Evolutionary conservation across 2,888 invertebrate genomes (phyloP).

Genomic region (Molanna angustata): DNA sequence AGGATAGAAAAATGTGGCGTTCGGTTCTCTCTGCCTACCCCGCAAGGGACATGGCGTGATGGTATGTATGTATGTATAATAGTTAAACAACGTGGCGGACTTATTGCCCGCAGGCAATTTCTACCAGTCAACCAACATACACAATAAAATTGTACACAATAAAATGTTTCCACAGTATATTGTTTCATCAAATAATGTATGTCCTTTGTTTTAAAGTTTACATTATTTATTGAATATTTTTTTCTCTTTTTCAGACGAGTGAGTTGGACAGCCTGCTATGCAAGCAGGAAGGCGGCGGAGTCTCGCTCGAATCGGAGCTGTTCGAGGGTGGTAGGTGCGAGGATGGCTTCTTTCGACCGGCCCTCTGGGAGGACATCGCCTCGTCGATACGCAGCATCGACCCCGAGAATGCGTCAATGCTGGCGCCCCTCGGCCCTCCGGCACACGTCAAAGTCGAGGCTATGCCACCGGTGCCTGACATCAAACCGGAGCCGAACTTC

Average conservation of each 20-base stretch:
- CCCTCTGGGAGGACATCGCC: constrained; percentile 89
- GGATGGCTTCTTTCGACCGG: constrained; percentile 83
- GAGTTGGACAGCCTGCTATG: constrained; percentile 78
- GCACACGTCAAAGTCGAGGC: constrained; percentile 79
- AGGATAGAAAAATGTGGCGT: too few species aligned
- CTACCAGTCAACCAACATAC: too few species aligned
- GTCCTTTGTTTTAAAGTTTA: too few species aligned
- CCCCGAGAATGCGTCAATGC: constrained; percentile 86
- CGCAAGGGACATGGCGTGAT: too few species aligned
- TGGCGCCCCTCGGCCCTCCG: constrained; percentile 58
- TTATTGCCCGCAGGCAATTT: too few species aligned
- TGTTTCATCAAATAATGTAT: too few species aligned
- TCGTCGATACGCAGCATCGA: constrained; percentile 88
- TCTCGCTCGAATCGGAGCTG: constrained; percentile 59
- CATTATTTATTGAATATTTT: too few species aligned
- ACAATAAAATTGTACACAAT: too few species aligned
- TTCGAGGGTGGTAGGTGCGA: constrained; percentile 65
- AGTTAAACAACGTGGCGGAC: too few species aligned
- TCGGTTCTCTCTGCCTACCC: too few species aligned
- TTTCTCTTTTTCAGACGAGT: constrained; percentile 72
- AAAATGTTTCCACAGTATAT: too few species aligned
- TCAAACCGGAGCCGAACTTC: constrained; percentile 36
- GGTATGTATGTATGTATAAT: too few species aligned
- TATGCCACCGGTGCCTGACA: constrained; percentile 47
- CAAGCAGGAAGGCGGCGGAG: constrained; percentile 65